phyloP scores from a whole-genome alignment of 2,888 invertebrate genomes.

The Ischnus inquisitorius region DNA sequence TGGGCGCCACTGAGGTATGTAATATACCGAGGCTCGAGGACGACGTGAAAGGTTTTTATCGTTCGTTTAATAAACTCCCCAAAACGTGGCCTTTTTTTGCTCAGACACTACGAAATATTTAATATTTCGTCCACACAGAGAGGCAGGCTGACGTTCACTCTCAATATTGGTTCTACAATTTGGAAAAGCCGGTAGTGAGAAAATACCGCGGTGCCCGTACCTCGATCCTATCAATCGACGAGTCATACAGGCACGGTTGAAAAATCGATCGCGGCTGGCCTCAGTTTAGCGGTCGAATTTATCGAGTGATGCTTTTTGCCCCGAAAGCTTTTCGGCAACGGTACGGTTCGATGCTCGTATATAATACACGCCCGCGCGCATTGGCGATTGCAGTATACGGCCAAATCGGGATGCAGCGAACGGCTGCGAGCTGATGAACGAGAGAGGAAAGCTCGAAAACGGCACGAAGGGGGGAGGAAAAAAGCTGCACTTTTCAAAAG shows the following conservation, averaged over 20 bases:
- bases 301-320: conserved; percentile 25
- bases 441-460: conserved; percentile 10
- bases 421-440: conserved; percentile 26
- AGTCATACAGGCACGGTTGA: background rate
- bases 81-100: too few relatives aligned
- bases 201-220: background rate
- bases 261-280: conserved; percentile 34
- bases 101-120: background rate
- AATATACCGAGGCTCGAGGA: too few relatives aligned
- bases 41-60: too few relatives aligned
- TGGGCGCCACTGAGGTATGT: too few relatives aligned
- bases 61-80: too few relatives aligned
- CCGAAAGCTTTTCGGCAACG: conserved; percentile 37
- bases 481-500: conserved; percentile 61
- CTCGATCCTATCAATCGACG: conserved; percentile 1
- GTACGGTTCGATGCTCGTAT: conserved; percentile 30
- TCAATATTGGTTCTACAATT: background rate
- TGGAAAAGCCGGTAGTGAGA: background rate
- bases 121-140: background rate
- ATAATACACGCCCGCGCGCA: background rate
- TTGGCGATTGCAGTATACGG: conserved; percentile 46
- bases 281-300: conserved; percentile 33
- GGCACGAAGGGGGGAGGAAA: conserved; percentile 36
- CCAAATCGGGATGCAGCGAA: conserved; percentile 50
- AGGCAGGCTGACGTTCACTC: background rate